Base-by-base conservation (phyloP, 2,888 invertebrate genomes). In the Scelioninae gen. 2 region DNA sequence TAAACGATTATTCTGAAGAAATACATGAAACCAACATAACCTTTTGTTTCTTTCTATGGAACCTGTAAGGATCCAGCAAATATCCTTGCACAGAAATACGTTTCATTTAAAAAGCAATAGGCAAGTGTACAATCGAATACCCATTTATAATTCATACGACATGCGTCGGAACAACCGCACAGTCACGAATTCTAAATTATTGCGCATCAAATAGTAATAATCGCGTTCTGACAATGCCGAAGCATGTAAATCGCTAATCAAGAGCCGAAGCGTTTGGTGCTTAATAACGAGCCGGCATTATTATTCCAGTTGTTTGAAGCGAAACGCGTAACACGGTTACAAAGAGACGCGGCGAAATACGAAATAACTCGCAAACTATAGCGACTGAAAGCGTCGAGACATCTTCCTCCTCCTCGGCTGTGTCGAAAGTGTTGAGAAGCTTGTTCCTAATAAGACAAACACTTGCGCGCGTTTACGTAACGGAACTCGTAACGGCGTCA, bases 371-470 rank as follows among this genome's bases (percentile, higher is more conserved):
- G 28, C 74, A 72, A 72, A 69, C 72, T 64, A n/a, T n/a, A 64
- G 46, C 41, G 16, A 35, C 53, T 61, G 69, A 72, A 74, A 72
- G 75, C 68, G n/a, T n/a, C n/a, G 48, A 53, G 43, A 37, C 52
- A 33, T 72, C 65, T 75, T 65, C 64, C 72, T 60, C 45, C 63
- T 57, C 28, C 48, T n/a, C n/a, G n/a, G n/a, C n/a, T n/a, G n/a
- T n/a, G n/a, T n/a, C n/a, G n/a, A n/a, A 18, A 53, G 50, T 55
- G 45, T 46, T 19, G 33, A 45, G 65, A 39, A 72, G 64, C 74
- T 79, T 74, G 74, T 81, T 80, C 78, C 77, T 78, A 79, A 79
- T 79, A 79, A 76, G 37, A 68, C 72, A 57, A 72, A 60, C 69
- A 58, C 74, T 73, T 73, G 70, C 76, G 68, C 65, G 73, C 76